These are phyloP conservation scores for Tetrax tetrax DNA, from an alignment of 2,113 vertebrate species.

Conservation along the genomic window DNA sequence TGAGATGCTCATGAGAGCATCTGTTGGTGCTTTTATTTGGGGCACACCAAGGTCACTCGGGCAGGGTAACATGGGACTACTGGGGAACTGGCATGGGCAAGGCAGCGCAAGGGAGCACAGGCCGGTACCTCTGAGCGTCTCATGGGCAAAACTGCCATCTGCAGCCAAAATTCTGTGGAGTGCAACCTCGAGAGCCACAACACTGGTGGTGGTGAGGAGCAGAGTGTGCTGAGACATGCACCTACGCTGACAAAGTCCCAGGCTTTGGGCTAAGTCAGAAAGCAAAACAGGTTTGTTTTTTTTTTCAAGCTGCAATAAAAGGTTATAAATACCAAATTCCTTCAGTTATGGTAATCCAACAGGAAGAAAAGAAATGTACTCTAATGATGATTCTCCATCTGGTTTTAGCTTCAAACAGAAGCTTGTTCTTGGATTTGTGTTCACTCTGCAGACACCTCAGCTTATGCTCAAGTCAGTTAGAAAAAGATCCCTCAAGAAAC, in stretches of 20 bases:
- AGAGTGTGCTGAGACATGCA: fast-evolving
- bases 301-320: background rate
- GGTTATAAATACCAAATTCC: background rate
- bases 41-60: too few relatives aligned
- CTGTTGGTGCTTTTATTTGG: background rate
- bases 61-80: background rate
- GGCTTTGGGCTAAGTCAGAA: background rate
- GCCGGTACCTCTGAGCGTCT: background rate
- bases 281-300: background rate
- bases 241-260: too few relatives aligned
- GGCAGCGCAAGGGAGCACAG: background rate
- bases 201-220: background rate
- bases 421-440: background rate
- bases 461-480: fast-evolving
- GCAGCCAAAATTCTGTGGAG: background rate
- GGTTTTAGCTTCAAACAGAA: background rate
- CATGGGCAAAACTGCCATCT: background rate
- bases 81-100: background rate
- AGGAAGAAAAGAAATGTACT: background rate
- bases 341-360: background rate
- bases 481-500: background rate
- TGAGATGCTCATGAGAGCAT: background rate
- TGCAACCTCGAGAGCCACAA: background rate
- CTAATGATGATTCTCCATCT: background rate
- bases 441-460: background rate